Evolutionary conservation across 2,113 vertebrate genomes (phyloP).

Genomic region (Mobula birostris): DNA sequence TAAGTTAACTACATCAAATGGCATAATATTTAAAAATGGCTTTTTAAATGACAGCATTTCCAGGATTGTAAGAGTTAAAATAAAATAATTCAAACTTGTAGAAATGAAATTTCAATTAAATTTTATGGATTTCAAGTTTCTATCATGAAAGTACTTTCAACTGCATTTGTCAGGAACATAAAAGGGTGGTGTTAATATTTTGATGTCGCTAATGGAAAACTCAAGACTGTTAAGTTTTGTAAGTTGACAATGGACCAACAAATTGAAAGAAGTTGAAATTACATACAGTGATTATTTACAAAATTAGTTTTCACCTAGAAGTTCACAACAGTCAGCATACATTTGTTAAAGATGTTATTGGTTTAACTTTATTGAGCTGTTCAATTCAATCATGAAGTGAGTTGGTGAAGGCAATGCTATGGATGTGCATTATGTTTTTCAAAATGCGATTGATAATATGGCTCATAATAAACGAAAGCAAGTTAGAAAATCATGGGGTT

Average conservation of each 20-base stretch:
- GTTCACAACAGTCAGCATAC: background rate
- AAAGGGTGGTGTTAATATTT: background rate
- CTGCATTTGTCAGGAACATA: background rate
- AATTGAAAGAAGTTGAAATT: no score
- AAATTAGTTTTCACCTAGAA: background rate
- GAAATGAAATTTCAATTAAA: background rate
- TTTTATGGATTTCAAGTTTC: background rate
- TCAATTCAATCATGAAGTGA: background rate
- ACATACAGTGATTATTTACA: background rate
- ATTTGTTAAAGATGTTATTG: background rate
- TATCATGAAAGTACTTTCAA: background rate
- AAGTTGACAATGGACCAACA: no score
- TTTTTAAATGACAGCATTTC: background rate
- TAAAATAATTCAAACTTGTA: background rate
- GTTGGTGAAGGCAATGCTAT: background rate
- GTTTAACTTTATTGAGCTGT: background rate
- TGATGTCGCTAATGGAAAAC: background rate
- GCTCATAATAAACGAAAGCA: background rate
- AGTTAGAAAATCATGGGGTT: background rate
- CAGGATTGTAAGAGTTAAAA: background rate
- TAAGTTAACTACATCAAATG: no score
- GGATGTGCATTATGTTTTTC: background rate
- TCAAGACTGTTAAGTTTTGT: background rate
- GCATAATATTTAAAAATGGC: background rate
- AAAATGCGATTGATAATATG: background rate